Percentiles rank a stretch among this genome's conserved stretches.
Conservation (phyloP, 1,140 invertebrate species). For the Drosophila miranda region DNA sequence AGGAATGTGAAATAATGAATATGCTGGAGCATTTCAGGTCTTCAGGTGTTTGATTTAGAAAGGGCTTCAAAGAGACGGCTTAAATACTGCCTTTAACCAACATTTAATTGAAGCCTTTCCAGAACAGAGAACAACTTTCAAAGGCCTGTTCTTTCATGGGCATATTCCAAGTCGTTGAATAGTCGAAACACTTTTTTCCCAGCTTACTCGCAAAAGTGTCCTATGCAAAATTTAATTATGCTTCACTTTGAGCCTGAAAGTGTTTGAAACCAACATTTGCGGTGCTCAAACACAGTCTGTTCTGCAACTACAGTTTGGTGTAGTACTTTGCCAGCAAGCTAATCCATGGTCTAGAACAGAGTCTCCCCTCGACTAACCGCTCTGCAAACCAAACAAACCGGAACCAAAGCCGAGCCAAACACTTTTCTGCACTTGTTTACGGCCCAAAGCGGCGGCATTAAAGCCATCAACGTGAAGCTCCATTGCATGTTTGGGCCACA, state of each 20-base stretch:
- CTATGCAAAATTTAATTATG: constrained; percentile 13
- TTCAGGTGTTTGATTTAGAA: too few relatives aligned
- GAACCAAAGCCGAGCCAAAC: constrained; percentile 26
- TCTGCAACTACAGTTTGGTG: constrained; percentile 32
- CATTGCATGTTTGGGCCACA: constrained; percentile 51
- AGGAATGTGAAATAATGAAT: too few relatives aligned
- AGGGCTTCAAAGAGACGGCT: too few relatives aligned
- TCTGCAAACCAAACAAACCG: constrained; percentile 37
- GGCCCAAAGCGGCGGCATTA: constrained; percentile 40
- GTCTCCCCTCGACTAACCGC: not conserved
- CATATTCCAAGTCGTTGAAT: too few relatives aligned
- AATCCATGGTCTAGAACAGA: constrained; percentile 21
- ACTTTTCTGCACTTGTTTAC: constrained; percentile 45
- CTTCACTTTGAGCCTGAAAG: constrained; percentile 1
- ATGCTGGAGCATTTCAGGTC: too few relatives aligned
- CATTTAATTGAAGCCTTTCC: too few relatives aligned
- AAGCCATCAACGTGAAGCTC: constrained; percentile 33
- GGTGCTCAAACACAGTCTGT: constrained; percentile 12
- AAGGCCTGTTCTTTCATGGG: too few relatives aligned
- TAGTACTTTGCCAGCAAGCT: constrained; percentile 23
- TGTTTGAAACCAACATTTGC: constrained; percentile 10
- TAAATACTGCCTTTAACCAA: too few relatives aligned
- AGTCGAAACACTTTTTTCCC: too few relatives aligned
- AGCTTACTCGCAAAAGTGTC: too few relatives aligned
- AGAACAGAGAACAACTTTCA: too few relatives aligned